phyloP scores from a whole-genome alignment of 2,888 invertebrate genomes.

The Phortica okadai region DNA sequence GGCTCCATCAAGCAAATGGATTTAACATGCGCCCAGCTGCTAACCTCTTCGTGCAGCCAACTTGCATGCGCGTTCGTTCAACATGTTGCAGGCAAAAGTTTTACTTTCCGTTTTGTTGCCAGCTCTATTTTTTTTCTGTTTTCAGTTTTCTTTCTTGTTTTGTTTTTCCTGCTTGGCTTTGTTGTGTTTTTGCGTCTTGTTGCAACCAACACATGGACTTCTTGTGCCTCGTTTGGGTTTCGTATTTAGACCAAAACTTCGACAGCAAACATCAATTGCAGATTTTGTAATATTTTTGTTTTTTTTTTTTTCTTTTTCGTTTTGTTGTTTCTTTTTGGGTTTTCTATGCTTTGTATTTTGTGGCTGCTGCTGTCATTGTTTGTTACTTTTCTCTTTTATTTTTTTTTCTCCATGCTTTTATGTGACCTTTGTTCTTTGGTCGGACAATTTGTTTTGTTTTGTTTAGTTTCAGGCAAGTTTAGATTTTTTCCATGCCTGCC shows the following conservation, averaged over 20 bases:
- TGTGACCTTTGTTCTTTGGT: conserved; percentile 6
- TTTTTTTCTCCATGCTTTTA: not conserved
- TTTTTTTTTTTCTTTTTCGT: not conserved
- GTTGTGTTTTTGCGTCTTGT: not conserved
- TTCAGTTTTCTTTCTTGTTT: not conserved
- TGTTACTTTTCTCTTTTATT: not conserved
- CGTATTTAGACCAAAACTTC: conserved; percentile 2
- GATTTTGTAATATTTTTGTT: conserved; percentile 21
- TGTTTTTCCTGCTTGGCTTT: not conserved
- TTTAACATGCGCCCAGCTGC: conserved; percentile 10
- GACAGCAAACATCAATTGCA: conserved; percentile 35
- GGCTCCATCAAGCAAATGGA: not conserved
- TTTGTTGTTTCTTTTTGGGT: too few species aligned
- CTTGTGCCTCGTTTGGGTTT: not conserved
- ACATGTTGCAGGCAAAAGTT: conserved; percentile 25
- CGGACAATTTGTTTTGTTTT: conserved; percentile 11
- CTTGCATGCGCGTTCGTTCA: not conserved
- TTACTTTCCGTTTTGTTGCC: not conserved
- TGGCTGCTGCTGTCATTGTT: not conserved
- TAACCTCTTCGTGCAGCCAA: not conserved
- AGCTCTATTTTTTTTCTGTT: not conserved
- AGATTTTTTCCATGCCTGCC: not conserved
- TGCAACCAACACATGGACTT: not conserved
- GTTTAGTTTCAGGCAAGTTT: not conserved
- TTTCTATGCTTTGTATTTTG: not conserved